Evolutionary conservation across 2,797 vertebrate species (phyloP), one percentile per base, ranked within the genome.

Genomic region (Lacerta viridis): DNA sequence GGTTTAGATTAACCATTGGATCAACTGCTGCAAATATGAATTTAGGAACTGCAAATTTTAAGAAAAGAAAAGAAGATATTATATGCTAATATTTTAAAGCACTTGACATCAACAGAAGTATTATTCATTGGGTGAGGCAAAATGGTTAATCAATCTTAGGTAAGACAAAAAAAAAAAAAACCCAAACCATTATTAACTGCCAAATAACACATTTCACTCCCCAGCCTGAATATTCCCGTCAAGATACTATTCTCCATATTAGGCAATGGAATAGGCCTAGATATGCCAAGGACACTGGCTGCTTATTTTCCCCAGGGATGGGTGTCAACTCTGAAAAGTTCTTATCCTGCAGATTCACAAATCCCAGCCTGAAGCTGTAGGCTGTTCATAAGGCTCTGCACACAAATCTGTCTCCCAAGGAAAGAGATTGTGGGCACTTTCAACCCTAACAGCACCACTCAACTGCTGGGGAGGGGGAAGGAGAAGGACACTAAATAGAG

Each of bases 1-100:
- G 93, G 33, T 94, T 92, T 80, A 85, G 88, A n/a, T 93, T 36
- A 89, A 80, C 4, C 91, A 94, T 85, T 7, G 98, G 96, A 90
- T 98, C 98, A 61, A 97, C 97, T 81, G 98, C 98, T 5, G 93
- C 97, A 74, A 99, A 96, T 93, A 99, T 98, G 84, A 95, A 92
- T 94, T 96, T 97, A 89, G 97, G 97, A 95, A 98, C 97, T 97
- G 91, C 85, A 96, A 96, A 90, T 61, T 92, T 74, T 39, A 74
- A 23, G 79, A 95, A 93, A 95, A 77, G 88, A 71, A 80, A 76
- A 77, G 88, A 69, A 80, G 74, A 5, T 69, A 17, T 50, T 18
- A 82, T 41, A 4, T 41, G 11, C n/a, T 78, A 36, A 76, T 75
- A 18, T 77, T 85, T 82, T 74, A 66, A 84, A 86, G 5, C 3